Base-by-base conservation (phyloP, 2,113 vertebrate species). In the Saimiri boliviensis region DNA sequence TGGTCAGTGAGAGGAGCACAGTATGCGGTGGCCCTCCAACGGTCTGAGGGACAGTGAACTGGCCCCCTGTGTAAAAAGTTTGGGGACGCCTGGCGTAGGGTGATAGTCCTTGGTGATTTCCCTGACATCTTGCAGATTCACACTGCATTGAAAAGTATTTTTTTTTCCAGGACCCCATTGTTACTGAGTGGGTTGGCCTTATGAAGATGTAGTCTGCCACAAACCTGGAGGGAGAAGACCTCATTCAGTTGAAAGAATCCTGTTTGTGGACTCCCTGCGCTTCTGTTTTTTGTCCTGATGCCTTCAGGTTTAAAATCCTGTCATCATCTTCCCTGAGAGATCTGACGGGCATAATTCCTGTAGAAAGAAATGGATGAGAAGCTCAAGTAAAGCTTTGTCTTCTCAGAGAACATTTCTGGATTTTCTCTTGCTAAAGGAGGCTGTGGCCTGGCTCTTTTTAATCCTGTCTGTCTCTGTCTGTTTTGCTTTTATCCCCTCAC, bases 381-480 rank as follows among this genome's bases (percentile, higher is more conserved):
- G 96, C 95, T 54, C 37, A 76, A 74, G 60, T 58, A 86, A 94
- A 93, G 25, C 95, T 89, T 16, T 95, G 84, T 93, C 91, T 91
- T 93, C 52, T 60, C 86, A 91, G 76, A 84, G 6, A 66, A 4
- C 8, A 52, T 96, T 96, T 95, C 87, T 73, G 82, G 92, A 63
- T 96, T 84, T 96, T 83, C 40, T 97, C 21, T 90, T 42, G 0
- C 91, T 97, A 60, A 93, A 56, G 91, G 94, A 96, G 42, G 30
- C 56, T 94, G 47, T 77, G 42, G 35, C 63, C 92, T 90, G 63
- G 40, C 87, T 98, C 87, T 63, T 40, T 63, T 60, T 74, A 70
- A 93, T 95, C 35, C 91, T 11, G 60, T 92, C 56, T 23, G 3
- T 66, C 58, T 45, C 94, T 95, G 40, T 47, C 95, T 27, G 1